Percentiles rank a stretch among this genome's conserved stretches.
These are phyloP conservation scores for Perognathus longimembris DNA, from an alignment of 2,113 vertebrate genomes.

Conservation along the genomic window DNA sequence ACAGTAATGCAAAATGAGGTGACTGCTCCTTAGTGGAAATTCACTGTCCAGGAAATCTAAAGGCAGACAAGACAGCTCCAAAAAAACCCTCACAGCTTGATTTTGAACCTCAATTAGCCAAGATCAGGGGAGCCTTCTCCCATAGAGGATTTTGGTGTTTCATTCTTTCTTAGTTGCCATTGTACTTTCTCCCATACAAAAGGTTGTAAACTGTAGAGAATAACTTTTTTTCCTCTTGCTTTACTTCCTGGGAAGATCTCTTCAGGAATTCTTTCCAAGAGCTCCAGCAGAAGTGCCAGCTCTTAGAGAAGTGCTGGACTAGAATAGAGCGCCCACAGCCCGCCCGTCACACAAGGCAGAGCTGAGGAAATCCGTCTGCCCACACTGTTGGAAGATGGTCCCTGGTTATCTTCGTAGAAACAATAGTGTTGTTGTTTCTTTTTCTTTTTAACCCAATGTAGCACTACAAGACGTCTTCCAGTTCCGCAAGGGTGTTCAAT, in stretches of 20 bases:
- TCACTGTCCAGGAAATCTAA: conserved; percentile 76
- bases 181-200: neutral
- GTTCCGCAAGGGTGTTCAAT: conserved; percentile 64
- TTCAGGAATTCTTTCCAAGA: conserved; percentile 45
- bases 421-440: conserved; percentile 57
- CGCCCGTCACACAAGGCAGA: conserved; percentile 71
- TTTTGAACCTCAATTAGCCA: conserved; percentile 78
- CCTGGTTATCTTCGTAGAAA: conserved; percentile 51
- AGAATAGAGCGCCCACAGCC: conserved; percentile 21
- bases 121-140: conserved; percentile 18
- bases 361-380: conserved; percentile 42
- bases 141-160: neutral
- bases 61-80: conserved; percentile 70
- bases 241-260: neutral
- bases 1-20: conserved; percentile 88
- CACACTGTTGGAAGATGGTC: conserved; percentile 68
- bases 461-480: conserved; percentile 77
- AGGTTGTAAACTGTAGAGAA: conserved; percentile 11
- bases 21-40: conserved; percentile 85
- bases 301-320: too few relatives aligned
- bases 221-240: neutral
- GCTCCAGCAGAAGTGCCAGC: neutral
- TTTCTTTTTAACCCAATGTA: conserved; percentile 45
- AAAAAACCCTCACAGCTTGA: conserved; percentile 75
- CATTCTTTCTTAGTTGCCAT: conserved; percentile 6